Percentiles rank a stretch among this genome's conserved stretches.
phyloP scores from a whole-genome alignment of 2,888 invertebrate species.

The Julus scanicus region DNA sequence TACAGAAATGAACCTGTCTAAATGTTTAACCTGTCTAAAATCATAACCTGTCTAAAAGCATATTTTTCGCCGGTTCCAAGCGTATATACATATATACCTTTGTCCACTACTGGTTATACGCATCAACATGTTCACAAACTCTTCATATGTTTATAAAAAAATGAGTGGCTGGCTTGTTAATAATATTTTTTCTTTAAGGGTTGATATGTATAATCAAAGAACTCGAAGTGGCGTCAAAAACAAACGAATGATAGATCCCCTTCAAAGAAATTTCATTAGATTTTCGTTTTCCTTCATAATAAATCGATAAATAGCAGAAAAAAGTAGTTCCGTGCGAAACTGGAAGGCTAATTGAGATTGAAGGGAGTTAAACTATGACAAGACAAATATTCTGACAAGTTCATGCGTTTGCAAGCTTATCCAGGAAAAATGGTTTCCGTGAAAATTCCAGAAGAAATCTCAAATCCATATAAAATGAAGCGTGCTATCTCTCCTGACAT shows the following conservation, averaged over 20 bases:
- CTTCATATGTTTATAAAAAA: too few relatives aligned
- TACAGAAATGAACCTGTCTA: too few relatives aligned
- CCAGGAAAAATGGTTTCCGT: neutral
- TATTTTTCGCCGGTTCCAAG: too few relatives aligned
- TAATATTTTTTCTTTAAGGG: too few relatives aligned
- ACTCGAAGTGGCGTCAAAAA: neutral
- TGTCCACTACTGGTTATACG: too few relatives aligned
- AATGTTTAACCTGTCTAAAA: too few relatives aligned
- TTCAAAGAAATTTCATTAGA: slow-evolving; percentile 31
- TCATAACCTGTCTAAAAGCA: too few relatives aligned
- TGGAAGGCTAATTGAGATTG: slow-evolving; percentile 45
- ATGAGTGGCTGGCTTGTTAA: too few relatives aligned
- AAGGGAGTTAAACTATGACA: slow-evolving; percentile 43
- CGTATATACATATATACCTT: too few relatives aligned
- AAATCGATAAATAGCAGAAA: slow-evolving; percentile 26
- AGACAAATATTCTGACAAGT: slow-evolving; percentile 47
- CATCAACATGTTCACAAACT: too few relatives aligned
- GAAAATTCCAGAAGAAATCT: slow-evolving; percentile 11
- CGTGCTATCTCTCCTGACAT: neutral
- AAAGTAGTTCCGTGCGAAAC: slow-evolving; percentile 13
- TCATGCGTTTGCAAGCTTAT: neutral
- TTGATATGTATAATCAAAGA: neutral
- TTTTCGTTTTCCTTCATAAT: slow-evolving; percentile 1
- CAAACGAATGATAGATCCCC: neutral
- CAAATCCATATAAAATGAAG: slow-evolving; percentile 40